Conservation (phyloP, 1,140 invertebrate genomes). For the Chrysopa pallens region DNA sequence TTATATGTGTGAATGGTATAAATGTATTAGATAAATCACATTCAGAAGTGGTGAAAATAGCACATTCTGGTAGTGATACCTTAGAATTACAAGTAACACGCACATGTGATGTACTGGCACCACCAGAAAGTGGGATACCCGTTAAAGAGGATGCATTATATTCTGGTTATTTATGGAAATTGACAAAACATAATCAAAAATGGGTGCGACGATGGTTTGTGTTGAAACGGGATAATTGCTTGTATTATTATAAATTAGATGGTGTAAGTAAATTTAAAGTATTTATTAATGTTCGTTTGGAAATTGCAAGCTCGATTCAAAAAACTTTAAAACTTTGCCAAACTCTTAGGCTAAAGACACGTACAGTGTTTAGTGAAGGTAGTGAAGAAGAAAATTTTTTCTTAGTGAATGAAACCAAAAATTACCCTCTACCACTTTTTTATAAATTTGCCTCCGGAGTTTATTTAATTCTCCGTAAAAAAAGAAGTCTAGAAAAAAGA, state of each 20-base stretch:
- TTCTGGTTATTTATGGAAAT: constrained; percentile 63
- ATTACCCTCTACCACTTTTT: too few species aligned
- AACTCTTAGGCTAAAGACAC: too few species aligned
- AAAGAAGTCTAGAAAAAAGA: too few species aligned
- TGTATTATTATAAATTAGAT: constrained; percentile 90
- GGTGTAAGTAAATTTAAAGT: constrained; percentile 49
- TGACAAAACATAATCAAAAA: constrained; percentile 40
- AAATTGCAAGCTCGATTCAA: too few species aligned
- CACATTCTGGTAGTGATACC: constrained; percentile 69
- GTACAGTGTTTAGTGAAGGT: too few species aligned
- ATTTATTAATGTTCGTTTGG: too few species aligned
- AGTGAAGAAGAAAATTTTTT: too few species aligned
- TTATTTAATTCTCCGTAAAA: too few species aligned
- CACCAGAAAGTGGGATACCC: constrained; percentile 32
- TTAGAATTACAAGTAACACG: constrained; percentile 75
- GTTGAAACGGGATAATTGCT: constrained; percentile 75
- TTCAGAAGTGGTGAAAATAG: constrained; percentile 86
- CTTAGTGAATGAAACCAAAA: too few species aligned
- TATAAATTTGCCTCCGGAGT: too few species aligned
- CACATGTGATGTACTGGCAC: constrained; percentile 61
- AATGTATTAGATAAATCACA: constrained; percentile 83
- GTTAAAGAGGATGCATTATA: constrained; percentile 37
- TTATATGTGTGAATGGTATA: constrained; percentile 78
- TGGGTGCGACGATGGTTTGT: constrained; percentile 87
- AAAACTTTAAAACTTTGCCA: too few species aligned